Evolutionary conservation across 2,797 vertebrate genomes (phyloP).

Genomic region (Chanos chanos): DNA sequence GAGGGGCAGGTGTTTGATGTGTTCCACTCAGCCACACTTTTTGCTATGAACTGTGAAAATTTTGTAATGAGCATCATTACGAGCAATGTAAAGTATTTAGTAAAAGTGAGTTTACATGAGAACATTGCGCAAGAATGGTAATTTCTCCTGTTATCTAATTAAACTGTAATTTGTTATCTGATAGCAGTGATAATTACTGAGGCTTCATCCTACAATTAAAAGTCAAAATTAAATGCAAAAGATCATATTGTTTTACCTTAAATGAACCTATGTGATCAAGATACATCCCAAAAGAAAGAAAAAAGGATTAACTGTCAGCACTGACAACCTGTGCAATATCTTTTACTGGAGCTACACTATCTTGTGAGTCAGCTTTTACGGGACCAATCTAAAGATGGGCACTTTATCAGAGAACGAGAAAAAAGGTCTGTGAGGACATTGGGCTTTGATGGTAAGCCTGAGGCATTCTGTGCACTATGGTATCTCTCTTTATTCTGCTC

Average conservation of each 20-base stretch:
- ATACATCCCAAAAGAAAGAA: background rate
- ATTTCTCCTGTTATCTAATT: no score
- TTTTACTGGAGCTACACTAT: constrained; percentile 10
- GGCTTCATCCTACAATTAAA: background rate
- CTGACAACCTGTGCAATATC: constrained; percentile 25
- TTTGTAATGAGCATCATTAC: no score
- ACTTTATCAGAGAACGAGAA: constrained; percentile 25
- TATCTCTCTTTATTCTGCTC: constrained; percentile 14
- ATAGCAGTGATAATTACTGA: no score
- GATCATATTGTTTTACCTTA: no score
- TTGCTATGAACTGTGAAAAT: no score
- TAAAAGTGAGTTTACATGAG: no score
- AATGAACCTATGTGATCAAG: background rate
- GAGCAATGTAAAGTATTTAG: no score
- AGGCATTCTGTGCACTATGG: constrained; percentile 20
- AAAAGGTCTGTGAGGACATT: constrained; percentile 36
- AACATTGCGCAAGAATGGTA: no score
- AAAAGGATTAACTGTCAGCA: constrained; percentile 10
- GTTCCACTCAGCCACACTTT: no score
- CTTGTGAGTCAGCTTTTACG: constrained; percentile 26
- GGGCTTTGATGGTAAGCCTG: constrained; percentile 29
- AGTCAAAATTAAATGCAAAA: no score
- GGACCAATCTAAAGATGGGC: constrained; percentile 33
- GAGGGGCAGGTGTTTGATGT: no score
- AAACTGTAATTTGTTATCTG: no score